Evolutionary conservation across 1,140 invertebrate genomes (phyloP).

Genomic region (Pseudachorutes palmiensis): DNA sequence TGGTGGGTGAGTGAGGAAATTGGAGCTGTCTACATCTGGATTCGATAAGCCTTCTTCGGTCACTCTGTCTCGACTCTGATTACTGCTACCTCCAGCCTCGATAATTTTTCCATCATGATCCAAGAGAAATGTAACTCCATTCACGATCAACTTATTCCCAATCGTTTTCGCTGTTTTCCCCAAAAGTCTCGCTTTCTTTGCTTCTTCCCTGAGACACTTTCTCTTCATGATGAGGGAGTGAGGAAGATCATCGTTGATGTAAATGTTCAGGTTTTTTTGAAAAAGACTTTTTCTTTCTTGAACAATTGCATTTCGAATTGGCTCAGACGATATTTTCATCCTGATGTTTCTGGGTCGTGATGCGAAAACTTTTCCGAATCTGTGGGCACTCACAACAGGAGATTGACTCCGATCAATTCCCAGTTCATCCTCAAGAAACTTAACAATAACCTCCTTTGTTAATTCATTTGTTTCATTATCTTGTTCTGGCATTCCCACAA

Average conservation of each 20-base stretch:
- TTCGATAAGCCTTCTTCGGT: too few relatives aligned
- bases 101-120: neutral
- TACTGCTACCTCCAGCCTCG: neutral
- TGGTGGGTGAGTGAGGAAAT: too few relatives aligned
- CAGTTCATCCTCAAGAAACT: neutral
- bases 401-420: neutral
- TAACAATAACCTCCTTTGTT: neutral
- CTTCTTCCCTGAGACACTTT: neutral
- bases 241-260: neutral
- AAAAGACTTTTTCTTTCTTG: neutral
- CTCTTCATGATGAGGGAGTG: neutral
- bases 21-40: neutral
- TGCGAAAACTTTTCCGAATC: neutral
- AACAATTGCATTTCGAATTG: neutral
- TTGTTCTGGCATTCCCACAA: neutral
- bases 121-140: too few relatives aligned
- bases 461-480: neutral
- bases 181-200: neutral
- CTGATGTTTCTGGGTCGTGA: neutral
- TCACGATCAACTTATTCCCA: neutral
- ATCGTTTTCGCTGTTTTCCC: neutral
- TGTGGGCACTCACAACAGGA: neutral
- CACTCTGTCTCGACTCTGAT: neutral
- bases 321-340: neutral
- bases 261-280: neutral